Conservation (phyloP, 1,140 invertebrate species). For the Trachymyrmex cornetzi region DNA sequence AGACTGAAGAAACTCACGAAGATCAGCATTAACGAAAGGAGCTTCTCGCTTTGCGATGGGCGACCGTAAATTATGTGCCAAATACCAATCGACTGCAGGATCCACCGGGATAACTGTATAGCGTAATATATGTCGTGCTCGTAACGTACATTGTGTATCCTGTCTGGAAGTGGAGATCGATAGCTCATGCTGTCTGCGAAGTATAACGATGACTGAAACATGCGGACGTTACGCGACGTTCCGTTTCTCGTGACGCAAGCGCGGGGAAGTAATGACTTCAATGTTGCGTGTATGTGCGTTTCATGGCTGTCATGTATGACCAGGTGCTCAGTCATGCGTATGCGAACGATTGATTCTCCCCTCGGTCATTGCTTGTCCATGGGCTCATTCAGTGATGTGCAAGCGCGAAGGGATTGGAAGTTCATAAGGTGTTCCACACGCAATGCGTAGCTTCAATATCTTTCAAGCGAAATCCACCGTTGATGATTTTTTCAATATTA, state of each 20-base stretch:
- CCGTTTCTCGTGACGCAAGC: slow-evolving; percentile 58
- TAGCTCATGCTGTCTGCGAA: slow-evolving; percentile 34
- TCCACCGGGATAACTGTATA: slow-evolving; percentile 67
- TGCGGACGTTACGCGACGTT: background rate
- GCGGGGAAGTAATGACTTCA: slow-evolving; percentile 19
- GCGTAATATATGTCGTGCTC: slow-evolving; percentile 64
- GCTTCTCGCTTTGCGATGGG: slow-evolving; percentile 6
- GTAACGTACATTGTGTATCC: slow-evolving; percentile 42
- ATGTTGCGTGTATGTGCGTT: background rate
- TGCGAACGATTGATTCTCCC: background rate
- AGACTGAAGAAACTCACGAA: slow-evolving; percentile 4
- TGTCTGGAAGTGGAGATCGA: slow-evolving; percentile 13
- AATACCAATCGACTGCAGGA: slow-evolving; percentile 73
- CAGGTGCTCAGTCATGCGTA: background rate
- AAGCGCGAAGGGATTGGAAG: background rate
- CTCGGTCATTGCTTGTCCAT: background rate
- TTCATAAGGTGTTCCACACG: background rate
- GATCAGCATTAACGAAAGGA: background rate
- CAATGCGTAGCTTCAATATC: background rate
- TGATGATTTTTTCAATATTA: background rate
- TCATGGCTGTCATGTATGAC: background rate
- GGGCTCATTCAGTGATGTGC: background rate
- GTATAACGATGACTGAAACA: slow-evolving; percentile 47
- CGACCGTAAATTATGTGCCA: slow-evolving; percentile 59
- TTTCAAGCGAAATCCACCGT: background rate